A percentile compares a stretch with the other conserved stretches of the same genome.
phyloP scores from a whole-genome alignment of 1,140 invertebrate species.

The Atta cephalotes region DNA sequence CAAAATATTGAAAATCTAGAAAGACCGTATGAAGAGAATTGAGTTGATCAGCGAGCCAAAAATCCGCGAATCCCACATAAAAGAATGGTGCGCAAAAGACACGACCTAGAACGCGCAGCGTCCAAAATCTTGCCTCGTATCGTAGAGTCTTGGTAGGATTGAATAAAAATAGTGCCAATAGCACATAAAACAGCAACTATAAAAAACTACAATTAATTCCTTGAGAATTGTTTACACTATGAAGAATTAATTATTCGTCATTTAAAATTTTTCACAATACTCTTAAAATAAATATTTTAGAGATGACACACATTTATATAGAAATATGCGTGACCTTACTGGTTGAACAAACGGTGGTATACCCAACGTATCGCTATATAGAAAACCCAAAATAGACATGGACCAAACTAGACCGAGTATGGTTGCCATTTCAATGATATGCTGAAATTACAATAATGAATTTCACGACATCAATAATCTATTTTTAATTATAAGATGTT shows the following conservation, averaged over 20 bases:
- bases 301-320: neutral
- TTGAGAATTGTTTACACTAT: neutral
- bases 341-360: conserved; percentile 94
- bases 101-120: conserved; percentile 86
- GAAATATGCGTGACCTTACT: conserved; percentile 80
- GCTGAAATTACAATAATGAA: conserved; percentile 83
- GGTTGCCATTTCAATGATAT: conserved; percentile 95
- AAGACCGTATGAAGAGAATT: conserved; percentile 93
- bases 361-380: conserved; percentile 91
- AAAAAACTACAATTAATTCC: conserved; percentile 24
- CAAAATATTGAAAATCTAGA: conserved; percentile 93
- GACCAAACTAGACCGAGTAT: conserved; percentile 95
- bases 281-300: neutral
- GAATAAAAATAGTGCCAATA: conserved; percentile 91
- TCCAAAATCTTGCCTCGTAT: conserved; percentile 91
- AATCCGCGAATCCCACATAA: conserved; percentile 95
- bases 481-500: conserved; percentile 4
- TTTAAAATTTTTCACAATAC: neutral
- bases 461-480: neutral
- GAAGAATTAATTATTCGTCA: neutral
- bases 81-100: conserved; percentile 94
- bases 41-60: conserved; percentile 97
- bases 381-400: conserved; percentile 88
- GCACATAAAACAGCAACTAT: conserved; percentile 87
- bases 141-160: conserved; percentile 94